Evolutionary conservation across 2,797 vertebrate genomes (phyloP).

Genomic region (Manis javanica): DNA sequence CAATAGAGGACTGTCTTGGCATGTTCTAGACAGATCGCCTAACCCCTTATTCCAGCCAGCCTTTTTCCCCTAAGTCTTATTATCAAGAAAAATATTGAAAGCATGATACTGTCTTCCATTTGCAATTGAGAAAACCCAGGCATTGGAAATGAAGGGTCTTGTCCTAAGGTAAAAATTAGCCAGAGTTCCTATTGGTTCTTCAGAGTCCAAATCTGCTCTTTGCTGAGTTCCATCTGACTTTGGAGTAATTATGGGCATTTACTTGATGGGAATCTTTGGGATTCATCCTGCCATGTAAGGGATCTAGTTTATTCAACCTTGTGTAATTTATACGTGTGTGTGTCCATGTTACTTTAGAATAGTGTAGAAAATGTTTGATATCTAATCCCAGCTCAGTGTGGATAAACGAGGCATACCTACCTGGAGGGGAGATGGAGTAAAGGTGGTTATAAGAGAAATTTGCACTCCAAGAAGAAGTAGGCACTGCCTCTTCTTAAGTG

Average conservation of each 20-base stretch:
- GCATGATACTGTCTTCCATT: not conserved
- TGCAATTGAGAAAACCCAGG: not conserved
- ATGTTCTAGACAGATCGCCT: not conserved
- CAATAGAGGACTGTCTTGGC: not conserved
- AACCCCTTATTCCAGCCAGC: not conserved
- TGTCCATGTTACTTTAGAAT: not conserved
- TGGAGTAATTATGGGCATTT: not conserved
- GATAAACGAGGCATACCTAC: not conserved
- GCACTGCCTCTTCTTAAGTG: not conserved
- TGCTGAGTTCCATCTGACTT: not conserved
- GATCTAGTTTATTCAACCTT: not conserved
- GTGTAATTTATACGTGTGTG: not conserved
- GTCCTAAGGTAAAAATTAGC: not conserved
- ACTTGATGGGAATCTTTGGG: not conserved
- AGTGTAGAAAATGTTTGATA: not conserved
- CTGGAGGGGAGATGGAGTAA: not conserved
- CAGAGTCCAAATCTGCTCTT: not conserved
- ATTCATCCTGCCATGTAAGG: not conserved
- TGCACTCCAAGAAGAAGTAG: not conserved
- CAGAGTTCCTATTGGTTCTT: not conserved
- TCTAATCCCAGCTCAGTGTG: not conserved
- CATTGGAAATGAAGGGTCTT: not conserved
- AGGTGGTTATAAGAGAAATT: not conserved
- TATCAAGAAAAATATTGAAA: not conserved
- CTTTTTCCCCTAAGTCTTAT: not conserved